Conservation (phyloP, 2,113 vertebrate genomes). For the Vidua chalybeata region DNA sequence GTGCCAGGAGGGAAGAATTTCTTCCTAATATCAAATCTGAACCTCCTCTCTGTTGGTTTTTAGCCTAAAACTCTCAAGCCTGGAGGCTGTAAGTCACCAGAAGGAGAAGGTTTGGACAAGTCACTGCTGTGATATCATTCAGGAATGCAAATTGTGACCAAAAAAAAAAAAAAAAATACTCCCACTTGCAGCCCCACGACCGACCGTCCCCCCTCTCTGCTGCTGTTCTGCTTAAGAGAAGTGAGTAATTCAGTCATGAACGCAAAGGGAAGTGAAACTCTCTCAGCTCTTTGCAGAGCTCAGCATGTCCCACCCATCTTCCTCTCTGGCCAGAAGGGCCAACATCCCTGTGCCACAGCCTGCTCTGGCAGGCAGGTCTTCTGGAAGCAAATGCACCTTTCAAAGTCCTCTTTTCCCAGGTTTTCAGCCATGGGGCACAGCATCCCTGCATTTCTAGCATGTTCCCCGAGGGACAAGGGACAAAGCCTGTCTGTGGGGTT, state of each 20-base stretch:
- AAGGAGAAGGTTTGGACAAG: background rate
- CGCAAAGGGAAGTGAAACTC: constrained; percentile 22
- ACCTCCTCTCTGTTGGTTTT: background rate
- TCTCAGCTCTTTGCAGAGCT: background rate
- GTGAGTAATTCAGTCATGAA: constrained; percentile 16
- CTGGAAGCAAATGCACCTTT: background rate
- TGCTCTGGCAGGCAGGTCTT: background rate
- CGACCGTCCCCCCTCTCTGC: background rate
- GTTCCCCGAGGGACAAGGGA: background rate
- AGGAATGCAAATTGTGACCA: background rate
- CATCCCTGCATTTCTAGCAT: background rate
- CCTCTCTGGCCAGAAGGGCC: background rate
- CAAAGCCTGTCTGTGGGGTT: background rate
- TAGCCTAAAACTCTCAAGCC: background rate
- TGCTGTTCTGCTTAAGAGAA: background rate
- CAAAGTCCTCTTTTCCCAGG: background rate
- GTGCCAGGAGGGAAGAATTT: background rate
- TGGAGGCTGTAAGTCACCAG: background rate
- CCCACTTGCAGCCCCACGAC: background rate
- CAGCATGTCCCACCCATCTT: background rate
- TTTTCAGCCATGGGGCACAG: background rate
- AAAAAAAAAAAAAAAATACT: background rate
- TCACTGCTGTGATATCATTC: background rate
- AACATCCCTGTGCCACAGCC: background rate
- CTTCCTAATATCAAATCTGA: background rate